phyloP scores from a whole-genome alignment of 1,140 invertebrate genomes.

The Epicauta chinensis region DNA sequence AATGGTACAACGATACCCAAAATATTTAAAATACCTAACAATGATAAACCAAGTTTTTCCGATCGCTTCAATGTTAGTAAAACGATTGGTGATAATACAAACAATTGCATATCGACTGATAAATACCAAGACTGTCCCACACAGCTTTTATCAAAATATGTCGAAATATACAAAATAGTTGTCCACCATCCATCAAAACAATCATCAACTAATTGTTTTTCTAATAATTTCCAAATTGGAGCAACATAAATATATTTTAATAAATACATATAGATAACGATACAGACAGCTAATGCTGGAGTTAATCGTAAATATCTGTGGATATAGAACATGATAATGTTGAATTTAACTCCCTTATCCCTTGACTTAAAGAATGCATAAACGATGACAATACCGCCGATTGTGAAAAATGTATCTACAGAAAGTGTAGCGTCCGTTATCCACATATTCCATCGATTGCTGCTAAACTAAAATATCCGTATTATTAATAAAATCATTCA shows the following conservation, averaged over 20 bases:
- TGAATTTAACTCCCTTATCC: conserved; percentile 36
- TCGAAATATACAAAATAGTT: conserved; percentile 46
- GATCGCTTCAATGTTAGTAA: not conserved
- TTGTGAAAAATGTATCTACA: conserved; percentile 53
- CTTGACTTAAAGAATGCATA: conserved; percentile 50
- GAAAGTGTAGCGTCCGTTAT: conserved; percentile 34
- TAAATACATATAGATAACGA: conserved; percentile 5
- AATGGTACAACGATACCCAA: conserved; percentile 9
- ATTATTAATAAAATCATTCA: not conserved
- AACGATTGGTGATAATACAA: conserved; percentile 17
- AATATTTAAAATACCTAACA: not conserved
- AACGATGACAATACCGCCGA: conserved; percentile 54
- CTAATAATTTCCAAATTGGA: conserved; percentile 41
- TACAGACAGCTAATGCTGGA: conserved; percentile 10
- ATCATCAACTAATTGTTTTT: conserved; percentile 23
- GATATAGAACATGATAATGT: conserved; percentile 47
- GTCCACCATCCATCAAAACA: conserved; percentile 50
- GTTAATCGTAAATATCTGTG: conserved; percentile 47
- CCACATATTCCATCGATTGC: not conserved
- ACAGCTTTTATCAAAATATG: conserved; percentile 35
- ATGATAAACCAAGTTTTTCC: conserved; percentile 1
- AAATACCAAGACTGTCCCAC: conserved; percentile 18
- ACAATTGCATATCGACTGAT: conserved; percentile 18
- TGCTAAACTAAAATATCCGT: not conserved
- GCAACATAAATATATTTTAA: conserved; percentile 35